Evolutionary conservation across 2,113 vertebrate species (phyloP).

Genomic region (Eidolon helvum): DNA sequence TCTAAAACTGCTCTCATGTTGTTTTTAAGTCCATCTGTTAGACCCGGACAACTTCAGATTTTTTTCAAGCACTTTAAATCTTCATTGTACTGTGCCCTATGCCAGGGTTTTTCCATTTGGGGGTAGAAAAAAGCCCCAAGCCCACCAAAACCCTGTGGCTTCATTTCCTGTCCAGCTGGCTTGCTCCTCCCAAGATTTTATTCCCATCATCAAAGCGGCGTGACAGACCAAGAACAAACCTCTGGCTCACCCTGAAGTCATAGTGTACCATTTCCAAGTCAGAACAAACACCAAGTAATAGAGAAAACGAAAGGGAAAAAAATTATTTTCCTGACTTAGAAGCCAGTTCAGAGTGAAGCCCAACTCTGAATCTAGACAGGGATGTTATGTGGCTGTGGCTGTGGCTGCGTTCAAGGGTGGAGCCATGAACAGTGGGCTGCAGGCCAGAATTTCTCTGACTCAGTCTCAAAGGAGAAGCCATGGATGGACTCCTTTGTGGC

Average conservation of each 20-base stretch:
- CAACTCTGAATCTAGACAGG: slow-evolving; percentile 7
- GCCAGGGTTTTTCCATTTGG: slow-evolving; percentile 74
- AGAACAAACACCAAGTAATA: slow-evolving; percentile 67
- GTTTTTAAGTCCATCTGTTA: slow-evolving; percentile 65
- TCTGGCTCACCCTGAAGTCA: slow-evolving; percentile 74
- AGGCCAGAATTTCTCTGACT: not conserved
- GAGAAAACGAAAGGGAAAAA: slow-evolving; percentile 11
- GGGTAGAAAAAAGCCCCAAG: slow-evolving; percentile 46
- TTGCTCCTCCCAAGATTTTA: slow-evolving; percentile 66
- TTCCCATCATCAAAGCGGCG: slow-evolving; percentile 73
- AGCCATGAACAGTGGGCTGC: not conserved
- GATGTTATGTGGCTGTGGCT: not conserved
- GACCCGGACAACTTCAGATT: slow-evolving; percentile 48
- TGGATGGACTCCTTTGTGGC: not conserved
- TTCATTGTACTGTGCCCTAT: slow-evolving; percentile 66
- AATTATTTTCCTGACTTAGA: slow-evolving; percentile 62
- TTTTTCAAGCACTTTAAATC: slow-evolving; percentile 66
- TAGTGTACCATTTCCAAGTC: slow-evolving; percentile 69
- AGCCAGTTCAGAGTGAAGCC: slow-evolving; percentile 59
- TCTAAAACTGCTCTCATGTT: not conserved
- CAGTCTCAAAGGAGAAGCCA: not conserved
- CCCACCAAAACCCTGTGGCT: slow-evolving; percentile 70
- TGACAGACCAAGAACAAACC: slow-evolving; percentile 77
- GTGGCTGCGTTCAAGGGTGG: not conserved
- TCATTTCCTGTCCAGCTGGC: slow-evolving; percentile 75